Percentiles rank a stretch among this genome's conserved stretches.
Conservation (phyloP, 2,888 invertebrate species). For the Camptogramma bilineatum region DNA sequence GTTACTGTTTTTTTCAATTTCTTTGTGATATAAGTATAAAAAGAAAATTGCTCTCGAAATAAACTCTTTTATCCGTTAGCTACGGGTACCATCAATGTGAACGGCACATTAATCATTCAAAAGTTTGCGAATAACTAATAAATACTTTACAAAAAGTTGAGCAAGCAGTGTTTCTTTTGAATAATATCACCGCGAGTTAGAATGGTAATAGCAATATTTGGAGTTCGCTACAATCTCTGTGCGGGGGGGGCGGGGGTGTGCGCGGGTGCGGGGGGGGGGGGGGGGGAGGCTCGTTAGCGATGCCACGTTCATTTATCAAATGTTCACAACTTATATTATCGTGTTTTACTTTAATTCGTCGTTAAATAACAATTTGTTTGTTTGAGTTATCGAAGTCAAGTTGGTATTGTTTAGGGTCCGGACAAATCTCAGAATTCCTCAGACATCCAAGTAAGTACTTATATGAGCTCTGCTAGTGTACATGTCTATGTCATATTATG, state of each 20-base stretch:
- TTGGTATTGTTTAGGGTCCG: neutral
- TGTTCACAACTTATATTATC: constrained; percentile 14
- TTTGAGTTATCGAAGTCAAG: constrained; percentile 3
- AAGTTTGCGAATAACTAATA: constrained; percentile 14
- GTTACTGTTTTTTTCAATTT: too few relatives aligned
- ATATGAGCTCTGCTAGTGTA: too few relatives aligned
- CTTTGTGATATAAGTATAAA: too few relatives aligned
- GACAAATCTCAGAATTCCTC: neutral
- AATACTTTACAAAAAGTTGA: constrained; percentile 15
- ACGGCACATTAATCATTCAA: constrained; percentile 4
- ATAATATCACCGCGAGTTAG: constrained; percentile 14
- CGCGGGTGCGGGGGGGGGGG: neutral
- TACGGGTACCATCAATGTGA: neutral
- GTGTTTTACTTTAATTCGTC: constrained; percentile 17
- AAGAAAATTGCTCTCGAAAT: neutral
- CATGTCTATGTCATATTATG: too few relatives aligned
- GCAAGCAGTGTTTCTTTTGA: constrained; percentile 15
- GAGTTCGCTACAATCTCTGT: constrained; percentile 14
- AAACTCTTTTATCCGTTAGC: neutral
- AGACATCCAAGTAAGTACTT: too few relatives aligned
- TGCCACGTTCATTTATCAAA: constrained; percentile 20
- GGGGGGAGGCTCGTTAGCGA: constrained; percentile 6
- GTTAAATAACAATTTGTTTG: constrained; percentile 9
- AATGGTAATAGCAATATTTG: constrained; percentile 13
- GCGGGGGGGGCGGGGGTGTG: constrained; percentile 1